These are phyloP conservation scores for Tragelaphus eurycerus DNA, from an alignment of 2,797 vertebrate genomes.

Conservation along the genomic window DNA sequence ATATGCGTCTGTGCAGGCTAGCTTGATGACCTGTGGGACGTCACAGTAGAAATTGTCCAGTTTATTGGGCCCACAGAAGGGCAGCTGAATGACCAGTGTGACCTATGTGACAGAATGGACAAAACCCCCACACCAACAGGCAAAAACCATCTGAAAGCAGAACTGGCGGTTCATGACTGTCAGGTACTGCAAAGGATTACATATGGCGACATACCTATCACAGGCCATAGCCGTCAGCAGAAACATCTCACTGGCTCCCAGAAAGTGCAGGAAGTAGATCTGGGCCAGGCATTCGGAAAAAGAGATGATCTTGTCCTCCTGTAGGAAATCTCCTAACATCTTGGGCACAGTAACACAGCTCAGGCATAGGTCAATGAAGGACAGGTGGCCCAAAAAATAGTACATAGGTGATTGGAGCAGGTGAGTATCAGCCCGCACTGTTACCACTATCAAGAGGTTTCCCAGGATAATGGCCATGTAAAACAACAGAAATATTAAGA, in stretches of 20 bases:
- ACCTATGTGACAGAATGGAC: conserved; percentile 76
- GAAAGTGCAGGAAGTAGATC: conserved; percentile 78
- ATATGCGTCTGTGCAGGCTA: conserved; percentile 76
- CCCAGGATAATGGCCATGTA: conserved; percentile 67
- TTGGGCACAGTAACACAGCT: conserved; percentile 77
- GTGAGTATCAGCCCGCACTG: conserved; percentile 41
- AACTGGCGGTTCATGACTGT: conserved; percentile 57
- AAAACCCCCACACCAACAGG: conserved; percentile 77
- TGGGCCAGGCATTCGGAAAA: conserved; percentile 75
- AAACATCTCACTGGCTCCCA: conserved; percentile 79
- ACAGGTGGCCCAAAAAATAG: conserved; percentile 77
- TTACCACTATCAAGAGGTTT: conserved; percentile 76
- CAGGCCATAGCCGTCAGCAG: conserved; percentile 80
- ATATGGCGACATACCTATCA: conserved; percentile 80
- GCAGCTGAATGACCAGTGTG: conserved; percentile 63
- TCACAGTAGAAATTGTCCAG: conserved; percentile 81
- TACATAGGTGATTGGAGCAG: conserved; percentile 78
- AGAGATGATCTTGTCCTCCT: conserved; percentile 65
- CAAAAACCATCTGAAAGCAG: conserved; percentile 56
- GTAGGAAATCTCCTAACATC: conserved; percentile 71
- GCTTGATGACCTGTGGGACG: conserved; percentile 76
- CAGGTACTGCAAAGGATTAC: conserved; percentile 76
- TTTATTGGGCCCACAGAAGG: conserved; percentile 78
- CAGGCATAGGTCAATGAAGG: conserved; percentile 76
- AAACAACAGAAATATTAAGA: conserved; percentile 62